Evolutionary conservation across 1,140 invertebrate genomes (phyloP), one percentile per base, ranked within the genome.

Genomic region (Aphelinus certus): DNA sequence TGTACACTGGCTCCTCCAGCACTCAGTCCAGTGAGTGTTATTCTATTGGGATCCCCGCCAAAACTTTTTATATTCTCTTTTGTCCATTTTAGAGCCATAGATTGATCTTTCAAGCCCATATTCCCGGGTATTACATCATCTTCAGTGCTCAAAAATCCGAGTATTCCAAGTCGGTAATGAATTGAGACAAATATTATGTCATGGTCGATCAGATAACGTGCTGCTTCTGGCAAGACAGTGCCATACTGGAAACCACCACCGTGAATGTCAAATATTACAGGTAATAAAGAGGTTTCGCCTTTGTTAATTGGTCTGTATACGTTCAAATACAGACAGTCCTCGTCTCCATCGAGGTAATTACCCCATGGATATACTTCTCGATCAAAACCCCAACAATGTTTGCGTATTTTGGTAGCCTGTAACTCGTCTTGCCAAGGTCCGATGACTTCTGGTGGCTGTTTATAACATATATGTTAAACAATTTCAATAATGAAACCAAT

Each of bases 21-120:
- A 67, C 53, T 67, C 26, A 57, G 26, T 45, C 65, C 65, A 1
- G 7, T 45, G 26, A 67, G 53, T 45, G 65, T 67, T 43, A 67
- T 57, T 46, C 45, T 67, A 7, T 57, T 9, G 1, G 51, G 65
- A 47, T 67, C 53, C 10, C 65, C 65, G 1, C 53, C 53, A 6
- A 67, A 67, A 47, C 56, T 46, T 45, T 57, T 45, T 26, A 67
- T 67, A 47, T 67, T 43, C 1, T 67, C n/a, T 10, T 5, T 3
- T 1, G 46, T 43, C 65, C 65, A 72, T 55, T 46, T 72, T 2
- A 72, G 48, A 72, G 71, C 57, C 53, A 63, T 51, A 26, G 51
- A 63, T 43, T 72, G 51, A 62, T 72, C 62, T 55, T 63, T 72
- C 7, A 60, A 43, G 60, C 71, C 57, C 71, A 72, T 72, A n/a